Evolutionary conservation across 2,113 vertebrate genomes (phyloP).

Genomic region (western clawed frog (Xenopus tropicalis)): DNA sequence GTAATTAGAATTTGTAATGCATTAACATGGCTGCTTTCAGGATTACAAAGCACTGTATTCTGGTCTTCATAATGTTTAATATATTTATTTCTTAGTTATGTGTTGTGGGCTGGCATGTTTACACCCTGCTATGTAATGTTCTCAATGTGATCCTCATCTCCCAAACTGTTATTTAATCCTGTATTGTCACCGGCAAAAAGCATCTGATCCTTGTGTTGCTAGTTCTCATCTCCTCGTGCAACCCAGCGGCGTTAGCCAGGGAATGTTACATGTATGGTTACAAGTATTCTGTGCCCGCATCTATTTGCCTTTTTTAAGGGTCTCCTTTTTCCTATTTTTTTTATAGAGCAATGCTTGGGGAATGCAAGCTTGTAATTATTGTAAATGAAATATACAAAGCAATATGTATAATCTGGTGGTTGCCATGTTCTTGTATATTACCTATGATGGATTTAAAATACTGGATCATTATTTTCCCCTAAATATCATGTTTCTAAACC

Average conservation of each 20-base stretch:
- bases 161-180: background rate
- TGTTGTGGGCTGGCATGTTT: conserved; percentile 5
- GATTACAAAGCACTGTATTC: background rate
- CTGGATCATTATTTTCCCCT: background rate
- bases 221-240: background rate
- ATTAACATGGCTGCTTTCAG: background rate
- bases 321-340: too few species aligned
- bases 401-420: background rate
- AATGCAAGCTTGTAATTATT: background rate
- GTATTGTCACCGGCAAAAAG: background rate
- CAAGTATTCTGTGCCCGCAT: background rate
- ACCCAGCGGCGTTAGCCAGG: background rate
- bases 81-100: conserved; percentile 19
- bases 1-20: conserved; percentile 10
- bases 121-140: conserved; percentile 1
- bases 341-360: too few species aligned
- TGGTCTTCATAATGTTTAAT: background rate
- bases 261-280: background rate
- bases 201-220: background rate
- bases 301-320: background rate
- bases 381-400: background rate
- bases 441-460: background rate
- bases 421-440: background rate
- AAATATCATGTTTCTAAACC: background rate
- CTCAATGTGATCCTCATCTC: background rate